These are phyloP conservation scores for Ectemnius cavifrons DNA, from an alignment of 2,888 invertebrate genomes.

Conservation along the genomic window DNA sequence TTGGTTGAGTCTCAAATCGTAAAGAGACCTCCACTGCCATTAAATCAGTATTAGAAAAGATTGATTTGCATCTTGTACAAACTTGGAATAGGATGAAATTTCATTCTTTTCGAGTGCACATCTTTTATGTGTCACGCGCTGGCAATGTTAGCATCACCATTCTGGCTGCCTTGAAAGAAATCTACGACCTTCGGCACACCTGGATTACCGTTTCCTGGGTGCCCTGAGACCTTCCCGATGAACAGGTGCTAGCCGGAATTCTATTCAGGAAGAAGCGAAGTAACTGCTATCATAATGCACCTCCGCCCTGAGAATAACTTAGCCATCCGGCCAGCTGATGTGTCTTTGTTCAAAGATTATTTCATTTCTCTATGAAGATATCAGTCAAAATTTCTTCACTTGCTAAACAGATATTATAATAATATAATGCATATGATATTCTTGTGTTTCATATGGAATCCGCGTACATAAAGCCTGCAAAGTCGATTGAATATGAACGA, in stretches of 20 bases:
- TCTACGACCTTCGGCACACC: slow-evolving; percentile 13
- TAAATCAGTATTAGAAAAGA: neutral
- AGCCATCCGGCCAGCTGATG: slow-evolving; percentile 27
- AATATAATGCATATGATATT: neutral
- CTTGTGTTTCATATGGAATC: too few relatives aligned
- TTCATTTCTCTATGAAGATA: neutral
- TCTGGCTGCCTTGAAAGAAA: neutral
- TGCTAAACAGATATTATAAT: too few relatives aligned
- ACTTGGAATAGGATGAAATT: slow-evolving; percentile 15
- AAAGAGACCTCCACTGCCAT: too few relatives aligned
- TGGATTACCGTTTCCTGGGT: slow-evolving; percentile 8
- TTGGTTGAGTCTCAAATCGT: too few relatives aligned
- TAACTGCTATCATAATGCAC: slow-evolving; percentile 14
- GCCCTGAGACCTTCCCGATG: neutral
- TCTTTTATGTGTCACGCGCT: slow-evolving; percentile 4
- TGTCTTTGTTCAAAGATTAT: neutral
- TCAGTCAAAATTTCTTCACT: neutral
- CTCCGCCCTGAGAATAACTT: neutral
- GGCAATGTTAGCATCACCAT: neutral
- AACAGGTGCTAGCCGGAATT: slow-evolving; percentile 25
- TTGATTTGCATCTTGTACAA: slow-evolving; percentile 7
- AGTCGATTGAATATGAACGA: too few relatives aligned
- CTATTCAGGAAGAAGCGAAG: neutral
- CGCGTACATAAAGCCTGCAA: too few relatives aligned
- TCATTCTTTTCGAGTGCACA: neutral